Conservation (phyloP, 2,797 vertebrate genomes). For the Phoebastria nigripes region DNA sequence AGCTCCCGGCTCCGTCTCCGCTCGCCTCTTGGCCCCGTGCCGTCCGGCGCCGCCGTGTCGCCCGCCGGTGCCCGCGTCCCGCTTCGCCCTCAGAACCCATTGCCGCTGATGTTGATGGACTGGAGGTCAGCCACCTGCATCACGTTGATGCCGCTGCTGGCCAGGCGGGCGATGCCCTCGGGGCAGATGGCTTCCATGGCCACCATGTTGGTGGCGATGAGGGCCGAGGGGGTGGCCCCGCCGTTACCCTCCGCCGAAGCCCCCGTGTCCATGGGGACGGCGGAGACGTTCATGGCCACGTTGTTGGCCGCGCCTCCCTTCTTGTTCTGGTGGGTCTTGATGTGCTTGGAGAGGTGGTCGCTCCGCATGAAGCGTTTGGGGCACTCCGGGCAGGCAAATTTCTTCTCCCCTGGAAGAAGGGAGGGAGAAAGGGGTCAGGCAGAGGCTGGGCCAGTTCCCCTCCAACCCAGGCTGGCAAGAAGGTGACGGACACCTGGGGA, state of each 20-base stretch:
- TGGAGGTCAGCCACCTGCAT: constrained; percentile 94
- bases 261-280: constrained; percentile 77
- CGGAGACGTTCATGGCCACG: constrained; percentile 70
- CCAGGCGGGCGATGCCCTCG: constrained; percentile 89
- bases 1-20: not conserved
- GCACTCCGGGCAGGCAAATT: constrained; percentile 88
- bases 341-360: constrained; percentile 95
- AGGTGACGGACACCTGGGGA: not conserved
- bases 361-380: constrained; percentile 98
- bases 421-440: not conserved
- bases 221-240: constrained; percentile 79
- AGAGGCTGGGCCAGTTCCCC: not conserved
- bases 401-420: constrained; percentile 86
- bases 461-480: not conserved
- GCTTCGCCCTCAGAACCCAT: constrained; percentile 81
- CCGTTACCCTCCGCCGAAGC: constrained; percentile 72
- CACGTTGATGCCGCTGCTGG: constrained; percentile 91
- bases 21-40: constrained; percentile 9
- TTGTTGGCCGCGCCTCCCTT: constrained; percentile 68
- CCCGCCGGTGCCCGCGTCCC: not conserved
- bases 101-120: constrained; percentile 89
- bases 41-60: constrained; percentile 58
- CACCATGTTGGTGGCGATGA: constrained; percentile 84
- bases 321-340: constrained; percentile 96
- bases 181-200: constrained; percentile 92